Evolutionary conservation across 1,140 invertebrate genomes (phyloP).

Genomic region (Anastrepha obliqua): DNA sequence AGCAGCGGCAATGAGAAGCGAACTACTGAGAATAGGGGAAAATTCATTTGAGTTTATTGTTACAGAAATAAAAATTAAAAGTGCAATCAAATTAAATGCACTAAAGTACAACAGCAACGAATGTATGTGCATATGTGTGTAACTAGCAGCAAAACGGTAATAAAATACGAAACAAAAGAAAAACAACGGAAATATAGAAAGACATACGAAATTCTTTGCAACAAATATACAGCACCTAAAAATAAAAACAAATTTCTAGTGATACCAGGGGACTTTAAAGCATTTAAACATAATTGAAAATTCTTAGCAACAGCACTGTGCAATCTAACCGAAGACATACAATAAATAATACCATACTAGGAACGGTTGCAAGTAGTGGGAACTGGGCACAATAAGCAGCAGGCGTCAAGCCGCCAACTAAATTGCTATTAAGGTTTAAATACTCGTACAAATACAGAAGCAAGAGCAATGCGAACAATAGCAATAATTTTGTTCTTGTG

Average conservation of each 20-base stretch:
- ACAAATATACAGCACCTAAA: not conserved
- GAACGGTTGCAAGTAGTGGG: not conserved
- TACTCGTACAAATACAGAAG: not conserved
- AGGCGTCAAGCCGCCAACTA: not conserved
- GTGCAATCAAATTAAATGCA: constrained; percentile 45
- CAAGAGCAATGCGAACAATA: not conserved
- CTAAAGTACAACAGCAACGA: constrained; percentile 14
- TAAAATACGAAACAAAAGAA: not conserved
- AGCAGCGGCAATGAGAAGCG: not conserved
- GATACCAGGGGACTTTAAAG: not conserved
- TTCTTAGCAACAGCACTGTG: not conserved
- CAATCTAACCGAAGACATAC: not conserved
- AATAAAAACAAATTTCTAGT: not conserved
- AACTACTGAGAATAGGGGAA: not conserved
- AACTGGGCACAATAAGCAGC: not conserved
- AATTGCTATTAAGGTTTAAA: not conserved
- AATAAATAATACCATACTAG: no score
- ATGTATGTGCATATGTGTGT: not conserved
- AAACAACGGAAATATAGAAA: not conserved
- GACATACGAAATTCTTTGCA: not conserved
- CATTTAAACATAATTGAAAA: constrained; percentile 42
- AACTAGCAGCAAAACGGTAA: constrained; percentile 12
- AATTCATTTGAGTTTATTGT: constrained; percentile 39
- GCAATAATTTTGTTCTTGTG: not conserved
- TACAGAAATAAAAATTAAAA: constrained; percentile 50